Conservation (phyloP, 2,113 vertebrate species). For the Anseranas semipalmata region DNA sequence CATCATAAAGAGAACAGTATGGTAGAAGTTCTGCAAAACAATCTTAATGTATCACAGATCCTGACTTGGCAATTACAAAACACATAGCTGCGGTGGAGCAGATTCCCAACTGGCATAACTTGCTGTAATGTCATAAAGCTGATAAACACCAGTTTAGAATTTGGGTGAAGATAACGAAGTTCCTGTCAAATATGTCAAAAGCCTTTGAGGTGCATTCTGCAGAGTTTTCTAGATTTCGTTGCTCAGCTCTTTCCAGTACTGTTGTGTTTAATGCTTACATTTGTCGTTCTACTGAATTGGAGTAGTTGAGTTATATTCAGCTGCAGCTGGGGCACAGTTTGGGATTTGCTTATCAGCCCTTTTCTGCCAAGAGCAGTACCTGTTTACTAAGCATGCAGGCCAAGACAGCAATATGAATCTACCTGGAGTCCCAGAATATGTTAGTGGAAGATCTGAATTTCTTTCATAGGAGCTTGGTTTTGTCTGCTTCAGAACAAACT, state of each 20-base stretch:
- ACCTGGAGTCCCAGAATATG: neutral
- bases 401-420: neutral
- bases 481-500: neutral
- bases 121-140: neutral
- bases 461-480: neutral
- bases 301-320: neutral
- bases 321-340: neutral
- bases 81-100: neutral
- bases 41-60: neutral
- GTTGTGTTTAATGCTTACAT: neutral
- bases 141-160: neutral
- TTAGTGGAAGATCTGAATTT: neutral
- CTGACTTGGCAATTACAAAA: neutral
- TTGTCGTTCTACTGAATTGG: neutral
- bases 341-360: neutral
- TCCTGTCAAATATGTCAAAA: neutral
- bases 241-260: neutral
- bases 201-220: neutral
- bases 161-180: neutral
- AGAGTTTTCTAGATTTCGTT: neutral
- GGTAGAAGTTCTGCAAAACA: neutral
- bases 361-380: neutral
- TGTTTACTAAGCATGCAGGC: neutral
- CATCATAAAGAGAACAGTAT: slow-evolving; percentile 13
- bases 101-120: neutral